Evolutionary conservation across 2,888 invertebrate genomes (phyloP).

Genomic region (Rhingia rostrata): DNA sequence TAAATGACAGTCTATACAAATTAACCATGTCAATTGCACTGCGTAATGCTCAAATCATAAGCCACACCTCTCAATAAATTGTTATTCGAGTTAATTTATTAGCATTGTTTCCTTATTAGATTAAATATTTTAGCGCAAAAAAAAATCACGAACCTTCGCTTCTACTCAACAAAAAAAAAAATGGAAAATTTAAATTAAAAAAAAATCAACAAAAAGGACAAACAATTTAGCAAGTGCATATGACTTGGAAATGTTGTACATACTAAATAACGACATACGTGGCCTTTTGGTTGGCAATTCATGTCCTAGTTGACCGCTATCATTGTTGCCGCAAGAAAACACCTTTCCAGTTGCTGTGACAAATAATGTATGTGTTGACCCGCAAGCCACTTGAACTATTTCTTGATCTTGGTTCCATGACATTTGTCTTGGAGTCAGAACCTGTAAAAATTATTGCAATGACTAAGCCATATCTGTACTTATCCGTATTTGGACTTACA

Average conservation of each 20-base stretch:
- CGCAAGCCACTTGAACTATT: slow-evolving; percentile 87
- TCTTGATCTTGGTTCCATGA: slow-evolving; percentile 86
- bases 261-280: slow-evolving; percentile 87
- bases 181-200: not conserved
- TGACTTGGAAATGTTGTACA: slow-evolving; percentile 80
- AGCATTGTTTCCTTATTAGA: not conserved
- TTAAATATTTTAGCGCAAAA: no score
- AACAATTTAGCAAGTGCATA: slow-evolving; percentile 42
- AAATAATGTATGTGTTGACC: slow-evolving; percentile 92
- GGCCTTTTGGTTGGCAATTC: slow-evolving; percentile 86
- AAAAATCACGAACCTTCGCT: no score
- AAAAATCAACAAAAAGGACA: slow-evolving; percentile 4
- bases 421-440: slow-evolving; percentile 86
- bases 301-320: slow-evolving; percentile 95
- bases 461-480: not conserved
- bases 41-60: no score
- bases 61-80: no score
- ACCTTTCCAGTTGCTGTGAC: slow-evolving; percentile 90
- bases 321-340: slow-evolving; percentile 96
- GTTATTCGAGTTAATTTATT: not conserved
- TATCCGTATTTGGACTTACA: slow-evolving; percentile 76
- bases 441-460: slow-evolving; percentile 82
- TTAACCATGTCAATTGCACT: no score
- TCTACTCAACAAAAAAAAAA: no score
- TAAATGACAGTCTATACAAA: no score